Evolutionary conservation across 30 jellyfish, hydroid and myxozoan species (phyloP), one percentile per base, ranked within the genome.

Genomic region (Aurelia coerulea): DNA sequence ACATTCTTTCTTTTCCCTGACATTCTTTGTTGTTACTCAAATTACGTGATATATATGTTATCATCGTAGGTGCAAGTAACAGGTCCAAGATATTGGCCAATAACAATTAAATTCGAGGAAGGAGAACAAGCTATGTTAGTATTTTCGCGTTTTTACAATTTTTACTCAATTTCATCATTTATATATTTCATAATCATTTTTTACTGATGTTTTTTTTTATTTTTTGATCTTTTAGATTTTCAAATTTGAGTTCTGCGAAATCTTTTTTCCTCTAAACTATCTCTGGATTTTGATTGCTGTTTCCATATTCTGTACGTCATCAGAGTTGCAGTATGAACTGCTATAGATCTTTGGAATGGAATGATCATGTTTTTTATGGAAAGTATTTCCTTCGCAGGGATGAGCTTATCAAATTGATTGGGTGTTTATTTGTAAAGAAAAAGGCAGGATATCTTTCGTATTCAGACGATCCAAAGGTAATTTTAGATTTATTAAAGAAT

Each of bases 401-500:
- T 34, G 91, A 78, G 12, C 6, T 67, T 41, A 18, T 83, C 11
- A 85, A 74, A n/a, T 62, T 68, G 15, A 64, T 95, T 29, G 58
- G 82, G 2, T 83, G 85, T 74, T 56, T 89, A 54, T 80, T 34
- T 76, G 99, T 95, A 70, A 85, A 95, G 54, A 89, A 83, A 85
- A 95, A 95, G 54, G 96, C 90, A 18, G 99, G 99, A 7, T 90
- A 79, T 81, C 90, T 95, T 13, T 85, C 99, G 3, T 95, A 95
- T 59, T 63, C 95, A 15, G 99, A 95, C 33, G 99, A 95, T 62
- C 99, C 99, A 2, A 95, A 95, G 88, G 99, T 95, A 70, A 39
- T 18, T 17, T 23, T 76, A 73, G 49, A 73, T 49, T 16, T 15
- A 73, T 16, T 73, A 1, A 73, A 6, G 10, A 18, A 33, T 1